A percentile compares a stretch with the other conserved stretches of the same genome.
phyloP scores from a whole-genome alignment of 1,140 invertebrate species.

The Drosophila sproati region DNA sequence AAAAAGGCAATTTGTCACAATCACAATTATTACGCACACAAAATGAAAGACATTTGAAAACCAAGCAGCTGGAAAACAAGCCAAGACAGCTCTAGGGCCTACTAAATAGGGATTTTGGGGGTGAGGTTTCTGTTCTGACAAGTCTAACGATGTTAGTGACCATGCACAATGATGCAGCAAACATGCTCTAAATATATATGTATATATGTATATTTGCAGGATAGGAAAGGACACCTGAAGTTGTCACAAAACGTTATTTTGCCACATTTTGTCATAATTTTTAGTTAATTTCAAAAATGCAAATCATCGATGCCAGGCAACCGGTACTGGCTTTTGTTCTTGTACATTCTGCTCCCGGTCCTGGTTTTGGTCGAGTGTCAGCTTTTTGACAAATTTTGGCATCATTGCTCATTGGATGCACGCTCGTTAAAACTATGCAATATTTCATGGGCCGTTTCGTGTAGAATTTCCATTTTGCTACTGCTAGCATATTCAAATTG shows the following conservation, averaged over 20 bases:
- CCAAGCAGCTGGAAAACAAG: conserved; percentile 76
- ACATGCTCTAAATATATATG: conserved; percentile 31
- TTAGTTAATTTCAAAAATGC: conserved; percentile 81
- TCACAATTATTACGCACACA: conserved; percentile 73
- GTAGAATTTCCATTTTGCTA: conserved; percentile 47
- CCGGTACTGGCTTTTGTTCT: background rate
- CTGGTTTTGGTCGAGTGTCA: conserved; percentile 19
- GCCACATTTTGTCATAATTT: conserved; percentile 74
- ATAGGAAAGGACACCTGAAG: conserved; percentile 25
- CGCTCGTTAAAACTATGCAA: conserved; percentile 63
- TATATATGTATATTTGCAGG: conserved; percentile 16
- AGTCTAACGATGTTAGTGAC: conserved; percentile 22
- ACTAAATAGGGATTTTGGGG: background rate
- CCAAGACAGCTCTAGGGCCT: conserved; percentile 33
- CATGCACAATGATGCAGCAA: conserved; percentile 75
- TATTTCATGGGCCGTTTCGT: conserved; percentile 58
- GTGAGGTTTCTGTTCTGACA: conserved; percentile 18
- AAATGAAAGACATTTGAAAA: conserved; percentile 75
- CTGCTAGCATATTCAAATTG: conserved; percentile 21
- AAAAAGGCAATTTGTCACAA: conserved; percentile 77
- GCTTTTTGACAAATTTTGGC: conserved; percentile 70
- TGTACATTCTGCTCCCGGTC: conserved; percentile 14
- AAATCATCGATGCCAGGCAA: conserved; percentile 68
- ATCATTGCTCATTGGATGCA: conserved; percentile 52
- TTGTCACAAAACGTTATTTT: conserved; percentile 8